Evolutionary conservation across 2,797 vertebrate species (phyloP).

Genomic region (Cygnus olor): DNA sequence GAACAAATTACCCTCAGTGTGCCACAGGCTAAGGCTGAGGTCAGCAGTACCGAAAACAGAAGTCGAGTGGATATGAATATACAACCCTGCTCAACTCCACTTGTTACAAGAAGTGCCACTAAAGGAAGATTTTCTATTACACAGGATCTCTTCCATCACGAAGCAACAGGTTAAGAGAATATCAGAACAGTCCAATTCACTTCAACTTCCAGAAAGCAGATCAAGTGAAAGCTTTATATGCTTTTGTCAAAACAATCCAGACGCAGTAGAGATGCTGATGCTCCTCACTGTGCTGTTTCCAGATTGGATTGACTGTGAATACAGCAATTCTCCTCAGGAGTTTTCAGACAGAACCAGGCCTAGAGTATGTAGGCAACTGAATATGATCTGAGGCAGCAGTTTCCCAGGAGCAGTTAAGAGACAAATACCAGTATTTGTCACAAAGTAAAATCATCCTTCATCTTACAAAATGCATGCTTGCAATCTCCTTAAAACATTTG

Average conservation of each 20-base stretch:
- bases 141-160: neutral
- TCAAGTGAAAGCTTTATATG: neutral
- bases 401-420: neutral
- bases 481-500: neutral
- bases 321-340: neutral
- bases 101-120: neutral
- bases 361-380: accelerated
- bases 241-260: neutral
- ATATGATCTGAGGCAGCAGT: neutral
- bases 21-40: neutral
- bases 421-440: neutral
- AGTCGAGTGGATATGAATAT: neutral
- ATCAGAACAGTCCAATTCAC: neutral
- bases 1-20: neutral
- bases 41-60: neutral
- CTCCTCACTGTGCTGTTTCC: neutral
- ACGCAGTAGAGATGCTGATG: accelerated
- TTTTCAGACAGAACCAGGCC: neutral
- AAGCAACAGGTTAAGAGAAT: neutral
- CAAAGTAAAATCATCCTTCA: neutral
- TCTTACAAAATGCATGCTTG: neutral
- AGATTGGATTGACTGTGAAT: neutral
- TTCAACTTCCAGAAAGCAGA: neutral
- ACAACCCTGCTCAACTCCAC: neutral
- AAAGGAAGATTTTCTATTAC: neutral